phyloP scores from a whole-genome alignment of 2,797 vertebrate genomes.

The Microctenopoma steveboyesi region DNA sequence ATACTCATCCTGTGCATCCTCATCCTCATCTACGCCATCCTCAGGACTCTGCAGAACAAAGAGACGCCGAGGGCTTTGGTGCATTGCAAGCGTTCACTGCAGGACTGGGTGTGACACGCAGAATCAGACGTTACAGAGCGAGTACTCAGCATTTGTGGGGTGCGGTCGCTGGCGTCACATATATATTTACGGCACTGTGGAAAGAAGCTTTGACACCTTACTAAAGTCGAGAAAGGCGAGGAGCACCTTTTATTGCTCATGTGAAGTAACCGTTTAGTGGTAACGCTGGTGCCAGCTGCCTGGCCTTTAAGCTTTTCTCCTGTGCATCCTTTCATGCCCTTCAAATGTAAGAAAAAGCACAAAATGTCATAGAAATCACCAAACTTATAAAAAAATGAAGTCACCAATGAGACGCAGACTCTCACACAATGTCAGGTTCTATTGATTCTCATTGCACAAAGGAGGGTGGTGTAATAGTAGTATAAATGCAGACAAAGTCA shows the following conservation, averaged over 20 bases:
- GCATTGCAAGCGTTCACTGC: slow-evolving; percentile 97
- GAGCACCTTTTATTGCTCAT: slow-evolving; percentile 41
- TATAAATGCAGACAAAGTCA: slow-evolving; percentile 55
- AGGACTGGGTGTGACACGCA: slow-evolving; percentile 93
- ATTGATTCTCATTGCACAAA: slow-evolving; percentile 15
- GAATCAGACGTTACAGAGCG: not conserved
- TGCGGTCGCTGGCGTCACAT: slow-evolving; percentile 6
- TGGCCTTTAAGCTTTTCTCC: slow-evolving; percentile 38
- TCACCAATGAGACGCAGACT: slow-evolving; percentile 10
- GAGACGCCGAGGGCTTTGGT: slow-evolving; percentile 90
- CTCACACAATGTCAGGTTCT: slow-evolving; percentile 8
- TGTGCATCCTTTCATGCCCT: slow-evolving; percentile 47
- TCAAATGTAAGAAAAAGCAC: slow-evolving; percentile 27
- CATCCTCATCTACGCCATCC: slow-evolving; percentile 88
- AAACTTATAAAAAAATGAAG: not conserved
- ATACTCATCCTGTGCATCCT: slow-evolving; percentile 92
- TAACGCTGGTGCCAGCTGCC: slow-evolving; percentile 44
- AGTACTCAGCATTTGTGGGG: slow-evolving; percentile 22
- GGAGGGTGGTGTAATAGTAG: slow-evolving; percentile 36
- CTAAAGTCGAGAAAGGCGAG: slow-evolving; percentile 22
- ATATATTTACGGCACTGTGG: slow-evolving; percentile 5
- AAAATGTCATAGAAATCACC: not conserved
- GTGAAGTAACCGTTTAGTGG: slow-evolving; percentile 41
- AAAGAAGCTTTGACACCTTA: slow-evolving; percentile 21
- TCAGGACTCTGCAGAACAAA: slow-evolving; percentile 94